These are phyloP conservation scores for Dolomedes plantarius DNA, from an alignment of 2,888 invertebrate species.

Conservation along the genomic window DNA sequence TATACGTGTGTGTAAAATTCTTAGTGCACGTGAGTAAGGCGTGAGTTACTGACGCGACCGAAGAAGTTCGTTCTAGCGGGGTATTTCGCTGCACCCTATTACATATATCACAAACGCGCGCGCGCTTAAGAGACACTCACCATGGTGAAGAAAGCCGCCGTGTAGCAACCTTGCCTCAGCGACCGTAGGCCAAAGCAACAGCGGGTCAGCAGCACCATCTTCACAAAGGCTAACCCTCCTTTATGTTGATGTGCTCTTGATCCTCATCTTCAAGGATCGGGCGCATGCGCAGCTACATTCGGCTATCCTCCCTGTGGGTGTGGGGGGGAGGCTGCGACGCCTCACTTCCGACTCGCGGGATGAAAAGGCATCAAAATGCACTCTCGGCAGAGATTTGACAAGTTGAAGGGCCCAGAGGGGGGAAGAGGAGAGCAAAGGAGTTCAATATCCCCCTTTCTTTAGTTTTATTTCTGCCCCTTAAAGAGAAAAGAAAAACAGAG, in stretches of 20 bases:
- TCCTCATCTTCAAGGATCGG: neutral
- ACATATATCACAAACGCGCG: too few species aligned
- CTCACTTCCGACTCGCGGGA: neutral
- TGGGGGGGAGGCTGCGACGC: neutral
- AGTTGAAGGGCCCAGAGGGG: too few species aligned
- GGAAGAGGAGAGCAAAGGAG: too few species aligned
- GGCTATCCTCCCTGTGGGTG: neutral
- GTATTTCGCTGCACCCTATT: too few species aligned
- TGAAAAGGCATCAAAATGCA: neutral
- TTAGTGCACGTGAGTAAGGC: too few species aligned
- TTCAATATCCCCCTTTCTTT: too few species aligned
- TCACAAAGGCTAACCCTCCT: neutral
- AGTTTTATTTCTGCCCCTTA: too few species aligned
- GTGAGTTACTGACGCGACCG: too few species aligned
- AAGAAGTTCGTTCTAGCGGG: too few species aligned
- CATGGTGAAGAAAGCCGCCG: neutral
- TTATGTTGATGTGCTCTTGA: neutral
- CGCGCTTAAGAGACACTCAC: neutral
- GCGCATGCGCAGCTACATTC: neutral
- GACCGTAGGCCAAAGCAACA: neutral
- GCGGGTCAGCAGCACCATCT: slow-evolving; percentile 6
- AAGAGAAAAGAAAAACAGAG: too few species aligned
- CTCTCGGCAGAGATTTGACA: neutral
- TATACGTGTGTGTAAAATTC: too few species aligned
- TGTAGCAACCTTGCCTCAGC: neutral